These are phyloP conservation scores for Dendroctonus valens DNA, from an alignment of 1,140 invertebrate species.

Conservation along the genomic window DNA sequence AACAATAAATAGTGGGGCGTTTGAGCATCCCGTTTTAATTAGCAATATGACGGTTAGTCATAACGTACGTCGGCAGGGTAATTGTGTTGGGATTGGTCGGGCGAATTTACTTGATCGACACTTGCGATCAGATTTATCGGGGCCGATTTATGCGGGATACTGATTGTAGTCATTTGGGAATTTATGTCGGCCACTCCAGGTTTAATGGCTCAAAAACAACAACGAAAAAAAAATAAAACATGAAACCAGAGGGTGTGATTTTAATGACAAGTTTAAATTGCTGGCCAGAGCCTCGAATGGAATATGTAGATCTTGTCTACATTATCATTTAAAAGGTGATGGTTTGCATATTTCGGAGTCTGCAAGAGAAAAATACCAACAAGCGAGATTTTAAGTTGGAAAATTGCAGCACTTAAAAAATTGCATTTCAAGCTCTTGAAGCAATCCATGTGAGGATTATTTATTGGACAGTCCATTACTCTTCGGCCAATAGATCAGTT, in stretches of 20 bases:
- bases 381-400: no score
- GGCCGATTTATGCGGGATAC: slow-evolving; percentile 32
- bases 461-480: neutral
- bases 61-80: slow-evolving; percentile 31
- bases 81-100: slow-evolving; percentile 31
- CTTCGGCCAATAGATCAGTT: slow-evolving; percentile 17
- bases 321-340: no score
- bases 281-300: neutral
- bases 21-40: slow-evolving; percentile 25
- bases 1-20: neutral
- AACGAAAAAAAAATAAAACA: slow-evolving; percentile 6
- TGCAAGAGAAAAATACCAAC: no score
- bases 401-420: no score
- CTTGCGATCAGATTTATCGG: slow-evolving; percentile 37
- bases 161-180: slow-evolving; percentile 34
- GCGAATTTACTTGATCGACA: slow-evolving; percentile 38
- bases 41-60: slow-evolving; percentile 18
- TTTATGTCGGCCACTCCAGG: slow-evolving; percentile 26
- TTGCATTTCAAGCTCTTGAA: no score
- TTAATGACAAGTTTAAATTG: slow-evolving; percentile 29
- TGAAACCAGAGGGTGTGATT: slow-evolving; percentile 15
- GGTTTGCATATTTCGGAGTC: no score
- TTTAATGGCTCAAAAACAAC: slow-evolving; percentile 28
- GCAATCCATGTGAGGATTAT: no score
- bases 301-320: no score